Conservation (phyloP, 2,113 vertebrate species). For the Meriones unguiculatus region DNA sequence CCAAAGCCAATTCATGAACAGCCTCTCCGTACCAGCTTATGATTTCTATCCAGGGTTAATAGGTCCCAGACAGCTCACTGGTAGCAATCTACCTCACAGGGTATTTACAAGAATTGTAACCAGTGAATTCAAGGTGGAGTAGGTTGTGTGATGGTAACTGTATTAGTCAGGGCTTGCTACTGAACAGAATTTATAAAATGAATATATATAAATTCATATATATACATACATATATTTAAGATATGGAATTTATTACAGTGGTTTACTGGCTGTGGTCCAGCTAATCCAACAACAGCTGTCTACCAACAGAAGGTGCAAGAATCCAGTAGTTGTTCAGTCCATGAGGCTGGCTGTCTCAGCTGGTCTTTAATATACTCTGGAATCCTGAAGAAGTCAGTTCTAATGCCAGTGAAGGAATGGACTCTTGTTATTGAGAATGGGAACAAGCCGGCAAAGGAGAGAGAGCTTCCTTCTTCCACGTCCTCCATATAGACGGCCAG, state of each 20-base stretch:
- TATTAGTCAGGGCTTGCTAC: not conserved
- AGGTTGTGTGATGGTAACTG: not conserved
- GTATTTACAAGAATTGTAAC: no score
- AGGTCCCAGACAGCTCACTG: no score
- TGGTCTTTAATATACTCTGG: not conserved
- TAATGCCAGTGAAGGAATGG: not conserved
- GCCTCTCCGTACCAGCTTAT: not conserved
- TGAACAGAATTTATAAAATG: not conserved
- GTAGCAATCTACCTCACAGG: not conserved
- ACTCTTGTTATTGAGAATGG: not conserved
- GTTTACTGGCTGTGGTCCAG: not conserved
- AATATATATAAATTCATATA: not conserved
- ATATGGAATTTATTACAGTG: not conserved
- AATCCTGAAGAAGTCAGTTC: not conserved
- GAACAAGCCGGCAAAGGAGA: not conserved
- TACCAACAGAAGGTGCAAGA: not conserved
- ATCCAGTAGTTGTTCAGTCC: not conserved
- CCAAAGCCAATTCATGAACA: not conserved
- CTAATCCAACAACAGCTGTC: not conserved
- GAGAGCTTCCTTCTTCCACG: no score
- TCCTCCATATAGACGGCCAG: no score
- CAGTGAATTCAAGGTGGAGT: not conserved
- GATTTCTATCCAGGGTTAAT: not conserved
- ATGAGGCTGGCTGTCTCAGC: not conserved
- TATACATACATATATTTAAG: not conserved